Evolutionary conservation across 1,140 invertebrate species (phyloP).

Genomic region (Nasonia giraulti): DNA sequence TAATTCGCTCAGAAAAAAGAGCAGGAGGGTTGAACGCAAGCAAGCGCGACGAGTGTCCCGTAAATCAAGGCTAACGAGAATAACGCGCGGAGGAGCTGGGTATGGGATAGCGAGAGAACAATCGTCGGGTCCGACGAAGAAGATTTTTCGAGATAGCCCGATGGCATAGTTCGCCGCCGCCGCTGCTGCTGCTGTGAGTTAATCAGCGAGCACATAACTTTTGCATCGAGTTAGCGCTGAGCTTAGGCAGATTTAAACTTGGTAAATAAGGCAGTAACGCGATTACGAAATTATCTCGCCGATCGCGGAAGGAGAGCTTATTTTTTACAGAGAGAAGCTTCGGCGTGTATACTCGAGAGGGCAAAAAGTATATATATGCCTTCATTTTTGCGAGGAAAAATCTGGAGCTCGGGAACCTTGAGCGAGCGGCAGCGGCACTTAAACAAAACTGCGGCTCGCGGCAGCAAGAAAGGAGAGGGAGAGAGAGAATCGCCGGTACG

Average conservation of each 20-base stretch:
- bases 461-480: neutral
- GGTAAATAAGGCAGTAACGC: neutral
- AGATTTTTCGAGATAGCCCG: neutral
- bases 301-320: neutral
- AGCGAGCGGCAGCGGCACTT: neutral
- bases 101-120: neutral
- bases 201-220: constrained; percentile 1
- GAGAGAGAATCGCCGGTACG: no score
- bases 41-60: neutral
- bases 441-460: neutral
- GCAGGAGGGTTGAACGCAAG: neutral
- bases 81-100: neutral
- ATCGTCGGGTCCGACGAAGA: neutral
- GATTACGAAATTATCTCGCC: neutral
- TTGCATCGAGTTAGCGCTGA: neutral
- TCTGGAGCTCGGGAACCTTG: neutral
- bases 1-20: neutral
- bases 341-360: neutral
- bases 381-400: no score
- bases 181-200: neutral
- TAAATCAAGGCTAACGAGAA: constrained; percentile 38
- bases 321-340: neutral
- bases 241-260: constrained; percentile 4
- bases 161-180: neutral
- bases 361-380: neutral